Conservation (phyloP, 1,140 invertebrate genomes). For the Lepidurus couesii region DNA sequence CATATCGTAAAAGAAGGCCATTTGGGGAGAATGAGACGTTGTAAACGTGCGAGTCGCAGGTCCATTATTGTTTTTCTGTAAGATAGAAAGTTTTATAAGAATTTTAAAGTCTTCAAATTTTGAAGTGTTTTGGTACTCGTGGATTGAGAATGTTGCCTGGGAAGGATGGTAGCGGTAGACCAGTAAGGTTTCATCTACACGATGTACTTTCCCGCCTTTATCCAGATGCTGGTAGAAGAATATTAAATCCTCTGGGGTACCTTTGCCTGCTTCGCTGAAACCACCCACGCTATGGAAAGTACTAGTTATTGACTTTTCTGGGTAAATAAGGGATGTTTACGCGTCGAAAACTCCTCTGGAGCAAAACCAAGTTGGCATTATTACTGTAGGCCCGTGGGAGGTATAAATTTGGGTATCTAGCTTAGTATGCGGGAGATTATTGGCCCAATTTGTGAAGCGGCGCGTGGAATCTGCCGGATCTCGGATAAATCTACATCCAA, state of each 20-base stretch:
- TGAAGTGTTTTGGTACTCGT: conserved; percentile 47
- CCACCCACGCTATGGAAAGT: conserved; percentile 48
- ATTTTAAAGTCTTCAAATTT: not conserved
- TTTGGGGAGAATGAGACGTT: conserved; percentile 51
- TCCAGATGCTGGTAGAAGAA: conserved; percentile 68
- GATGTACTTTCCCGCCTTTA: conserved; percentile 52
- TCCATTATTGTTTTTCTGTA: conserved; percentile 62
- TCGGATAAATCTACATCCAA: conserved; percentile 55
- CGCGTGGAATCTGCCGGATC: conserved; percentile 56
- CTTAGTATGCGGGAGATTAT: conserved; percentile 53
- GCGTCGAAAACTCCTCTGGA: conserved; percentile 57
- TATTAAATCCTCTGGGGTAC: conserved; percentile 68
- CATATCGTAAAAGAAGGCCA: conserved; percentile 66
- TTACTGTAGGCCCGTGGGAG: conserved; percentile 68
- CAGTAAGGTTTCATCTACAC: conserved; percentile 57
- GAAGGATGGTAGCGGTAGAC: conserved; percentile 63
- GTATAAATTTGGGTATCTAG: conserved; percentile 63
- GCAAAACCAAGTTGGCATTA: conserved; percentile 79
- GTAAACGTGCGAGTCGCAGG: conserved; percentile 55
- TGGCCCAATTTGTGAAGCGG: conserved; percentile 65
- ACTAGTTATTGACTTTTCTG: not conserved
- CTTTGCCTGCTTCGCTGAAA: conserved; percentile 56
- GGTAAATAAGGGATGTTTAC: conserved; percentile 37
- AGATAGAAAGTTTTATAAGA: conserved; percentile 35
- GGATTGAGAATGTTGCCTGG: conserved; percentile 60